Evolutionary conservation across 2,888 invertebrate species (phyloP).

Genomic region (Phyllotreta striolata): DNA sequence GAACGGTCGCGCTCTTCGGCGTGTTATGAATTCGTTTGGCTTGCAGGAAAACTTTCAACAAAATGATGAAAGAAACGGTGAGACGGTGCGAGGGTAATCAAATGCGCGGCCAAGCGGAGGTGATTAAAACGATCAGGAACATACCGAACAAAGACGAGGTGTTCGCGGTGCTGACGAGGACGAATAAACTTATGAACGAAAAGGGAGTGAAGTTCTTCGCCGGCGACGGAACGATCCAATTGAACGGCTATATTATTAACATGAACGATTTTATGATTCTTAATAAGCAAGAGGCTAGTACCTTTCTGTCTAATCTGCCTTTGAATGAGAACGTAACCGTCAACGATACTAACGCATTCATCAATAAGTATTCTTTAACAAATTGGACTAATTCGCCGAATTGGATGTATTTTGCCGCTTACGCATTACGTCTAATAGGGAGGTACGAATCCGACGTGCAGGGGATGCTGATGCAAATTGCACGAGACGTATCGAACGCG

Average conservation of each 20-base stretch:
- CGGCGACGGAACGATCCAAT: conserved; percentile 47
- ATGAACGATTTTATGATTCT: conserved; percentile 49
- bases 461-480: conserved; percentile 22
- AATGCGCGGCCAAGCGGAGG: conserved; percentile 63
- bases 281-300: conserved; percentile 44
- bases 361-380: conserved; percentile 21
- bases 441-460: conserved; percentile 23
- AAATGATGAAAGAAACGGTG: conserved; percentile 66
- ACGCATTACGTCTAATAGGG: conserved; percentile 19
- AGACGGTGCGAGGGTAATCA: conserved; percentile 61
- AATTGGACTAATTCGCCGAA: conserved; percentile 26
- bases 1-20: background rate
- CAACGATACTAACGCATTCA: conserved; percentile 20
- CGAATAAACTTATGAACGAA: conserved; percentile 66
- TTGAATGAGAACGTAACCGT: conserved; percentile 21
- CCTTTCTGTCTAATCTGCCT: conserved; percentile 44
- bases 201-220: conserved; percentile 58
- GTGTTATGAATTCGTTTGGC: background rate
- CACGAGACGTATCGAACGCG: conserved; percentile 24
- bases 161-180: conserved; percentile 64
- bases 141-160: conserved; percentile 66
- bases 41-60: conserved; percentile 67
- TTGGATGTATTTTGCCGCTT: conserved; percentile 13
- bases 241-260: conserved; percentile 52
- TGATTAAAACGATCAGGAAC: conserved; percentile 65